phyloP scores from a whole-genome alignment of 2,888 invertebrate genomes.

The Chrysolina haemoptera region DNA sequence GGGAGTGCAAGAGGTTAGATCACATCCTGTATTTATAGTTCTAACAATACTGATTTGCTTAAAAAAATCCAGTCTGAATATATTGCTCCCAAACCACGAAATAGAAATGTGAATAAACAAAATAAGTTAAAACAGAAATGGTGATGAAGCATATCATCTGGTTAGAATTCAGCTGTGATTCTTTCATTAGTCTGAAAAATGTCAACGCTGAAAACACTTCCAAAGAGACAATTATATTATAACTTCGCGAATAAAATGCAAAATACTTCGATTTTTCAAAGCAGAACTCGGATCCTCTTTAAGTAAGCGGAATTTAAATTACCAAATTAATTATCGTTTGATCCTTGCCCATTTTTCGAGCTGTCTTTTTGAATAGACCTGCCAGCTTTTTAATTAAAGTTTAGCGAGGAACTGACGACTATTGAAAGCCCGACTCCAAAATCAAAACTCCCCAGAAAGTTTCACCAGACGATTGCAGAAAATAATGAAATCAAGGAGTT shows the following conservation, averaged over 20 bases:
- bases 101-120: too few species aligned
- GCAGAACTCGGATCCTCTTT: conserved; percentile 29
- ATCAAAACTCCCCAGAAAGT: conserved; percentile 28
- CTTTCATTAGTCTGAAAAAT: too few species aligned
- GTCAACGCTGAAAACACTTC: not conserved
- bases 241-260: conserved; percentile 18
- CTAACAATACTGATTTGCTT: too few species aligned
- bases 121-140: too few species aligned
- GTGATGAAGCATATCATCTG: too few species aligned
- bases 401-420: conserved; percentile 16
- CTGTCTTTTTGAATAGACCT: conserved; percentile 29
- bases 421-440: conserved; percentile 15
- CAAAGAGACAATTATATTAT: conserved; percentile 4
- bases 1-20: too few species aligned
- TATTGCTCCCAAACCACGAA: too few species aligned
- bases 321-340: conserved; percentile 46
- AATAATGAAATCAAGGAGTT: conserved; percentile 15
- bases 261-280: conserved; percentile 4
- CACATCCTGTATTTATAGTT: too few species aligned
- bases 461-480: conserved; percentile 5
- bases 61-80: too few species aligned
- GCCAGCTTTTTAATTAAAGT: conserved; percentile 36
- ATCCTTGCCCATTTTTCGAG: conserved; percentile 35
- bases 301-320: conserved; percentile 47
- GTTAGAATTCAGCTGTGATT: too few species aligned